Percentiles rank a stretch among this genome's conserved stretches.
phyloP scores from a whole-genome alignment of 1,140 invertebrate species.

The Medauroidea extradentata region DNA sequence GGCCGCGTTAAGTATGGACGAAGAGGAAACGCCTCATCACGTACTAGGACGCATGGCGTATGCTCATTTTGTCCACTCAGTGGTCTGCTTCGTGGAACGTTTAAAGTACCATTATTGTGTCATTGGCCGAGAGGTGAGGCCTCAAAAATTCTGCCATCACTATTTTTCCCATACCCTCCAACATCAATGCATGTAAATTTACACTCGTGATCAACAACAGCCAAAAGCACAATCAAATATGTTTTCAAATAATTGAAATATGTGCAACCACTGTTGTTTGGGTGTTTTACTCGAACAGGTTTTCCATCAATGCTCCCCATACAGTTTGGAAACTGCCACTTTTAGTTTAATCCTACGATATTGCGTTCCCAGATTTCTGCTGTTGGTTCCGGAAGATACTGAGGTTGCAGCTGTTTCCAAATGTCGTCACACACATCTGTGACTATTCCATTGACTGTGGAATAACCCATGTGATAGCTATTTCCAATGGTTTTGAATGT shows the following conservation, averaged over 20 bases:
- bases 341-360: slow-evolving; percentile 25
- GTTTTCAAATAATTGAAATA: slow-evolving; percentile 43
- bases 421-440: slow-evolving; percentile 30
- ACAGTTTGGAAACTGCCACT: slow-evolving; percentile 38
- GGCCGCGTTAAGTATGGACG: slow-evolving; percentile 11
- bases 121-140: background rate
- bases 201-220: slow-evolving; percentile 39
- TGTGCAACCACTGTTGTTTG: slow-evolving; percentile 34
- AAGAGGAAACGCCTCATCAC: slow-evolving; percentile 21
- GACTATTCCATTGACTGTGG: slow-evolving; percentile 30
- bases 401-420: slow-evolving; percentile 27
- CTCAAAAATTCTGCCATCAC: slow-evolving; percentile 27
- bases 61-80: background rate
- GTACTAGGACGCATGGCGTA: slow-evolving; percentile 15
- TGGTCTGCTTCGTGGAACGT: background rate
- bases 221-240: slow-evolving; percentile 42
- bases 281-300: slow-evolving; percentile 40
- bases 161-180: slow-evolving; percentile 34
- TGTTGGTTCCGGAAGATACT: slow-evolving; percentile 24
- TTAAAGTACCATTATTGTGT: slow-evolving; percentile 25
- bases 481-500: slow-evolving; percentile 24
- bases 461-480: slow-evolving; percentile 31
- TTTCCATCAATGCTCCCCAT: slow-evolving; percentile 44
- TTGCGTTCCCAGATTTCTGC: slow-evolving; percentile 3
- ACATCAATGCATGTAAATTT: slow-evolving; percentile 43